Conservation (phyloP, 1,140 invertebrate genomes). For the Glossosoma conforme region DNA sequence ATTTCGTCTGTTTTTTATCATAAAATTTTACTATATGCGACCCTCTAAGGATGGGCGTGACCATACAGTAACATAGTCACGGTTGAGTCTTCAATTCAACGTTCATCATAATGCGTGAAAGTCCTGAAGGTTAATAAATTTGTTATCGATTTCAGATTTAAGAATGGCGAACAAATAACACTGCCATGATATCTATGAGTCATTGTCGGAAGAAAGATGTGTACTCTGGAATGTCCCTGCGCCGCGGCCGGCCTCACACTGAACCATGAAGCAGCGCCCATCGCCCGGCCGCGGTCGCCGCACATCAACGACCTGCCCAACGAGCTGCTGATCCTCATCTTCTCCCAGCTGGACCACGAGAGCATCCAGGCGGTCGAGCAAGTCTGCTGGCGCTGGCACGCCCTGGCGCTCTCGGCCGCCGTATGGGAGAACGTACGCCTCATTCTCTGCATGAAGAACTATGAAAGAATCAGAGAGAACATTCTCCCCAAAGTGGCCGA, state of each 20-base stretch:
- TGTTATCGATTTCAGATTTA: neutral
- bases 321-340: slow-evolving; percentile 50
- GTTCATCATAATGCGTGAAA: too few species aligned
- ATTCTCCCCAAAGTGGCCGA: slow-evolving; percentile 48
- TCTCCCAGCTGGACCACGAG: slow-evolving; percentile 50
- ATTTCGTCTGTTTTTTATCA: too few species aligned
- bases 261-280: too few species aligned
- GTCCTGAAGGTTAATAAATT: too few species aligned
- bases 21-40: too few species aligned
- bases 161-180: neutral
- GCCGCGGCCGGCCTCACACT: neutral
- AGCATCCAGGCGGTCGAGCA: slow-evolving; percentile 45
- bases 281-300: neutral
- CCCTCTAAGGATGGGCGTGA: too few species aligned
- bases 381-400: slow-evolving; percentile 48
- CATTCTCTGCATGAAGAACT: slow-evolving; percentile 50
- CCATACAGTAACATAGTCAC: too few species aligned
- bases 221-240: slow-evolving; percentile 1
- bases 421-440: slow-evolving; percentile 49
- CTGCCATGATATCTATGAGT: slow-evolving; percentile 6
- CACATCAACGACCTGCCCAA: slow-evolving; percentile 49
- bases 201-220: slow-evolving; percentile 1
- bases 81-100: too few species aligned
- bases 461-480: slow-evolving; percentile 45
- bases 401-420: slow-evolving; percentile 44